A percentile compares a stretch with the other conserved stretches of the same genome.
These are phyloP conservation scores for Emydoidea blandingii DNA, from an alignment of 2,797 vertebrate genomes.

Conservation along the genomic window DNA sequence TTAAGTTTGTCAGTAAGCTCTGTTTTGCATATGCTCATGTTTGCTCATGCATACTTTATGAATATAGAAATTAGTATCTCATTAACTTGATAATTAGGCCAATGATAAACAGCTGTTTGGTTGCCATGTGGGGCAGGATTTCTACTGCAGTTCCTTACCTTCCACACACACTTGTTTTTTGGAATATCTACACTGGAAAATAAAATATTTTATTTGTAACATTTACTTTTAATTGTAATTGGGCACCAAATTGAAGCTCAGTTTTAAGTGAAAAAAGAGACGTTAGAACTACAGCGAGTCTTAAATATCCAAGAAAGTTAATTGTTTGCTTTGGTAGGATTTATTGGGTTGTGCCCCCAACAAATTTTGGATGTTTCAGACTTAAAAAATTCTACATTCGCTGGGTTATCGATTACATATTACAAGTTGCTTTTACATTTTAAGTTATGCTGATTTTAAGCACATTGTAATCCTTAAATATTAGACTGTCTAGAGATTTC, in stretches of 20 bases:
- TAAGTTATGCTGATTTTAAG: neutral
- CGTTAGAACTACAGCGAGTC: constrained; percentile 25
- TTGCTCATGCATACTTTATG: constrained; percentile 90
- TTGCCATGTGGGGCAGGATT: constrained; percentile 82
- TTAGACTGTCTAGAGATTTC: neutral
- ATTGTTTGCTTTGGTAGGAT: constrained; percentile 16
- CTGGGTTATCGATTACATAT: constrained; percentile 30
- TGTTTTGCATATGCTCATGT: constrained; percentile 85
- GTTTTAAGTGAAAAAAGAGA: constrained; percentile 46
- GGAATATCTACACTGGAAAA: constrained; percentile 38
- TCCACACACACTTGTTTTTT: constrained; percentile 77
- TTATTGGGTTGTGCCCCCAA: constrained; percentile 29
- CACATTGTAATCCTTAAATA: constrained; percentile 19
- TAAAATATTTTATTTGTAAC: constrained; percentile 30
- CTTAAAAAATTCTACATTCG: constrained; percentile 24
- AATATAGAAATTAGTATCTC: constrained; percentile 94
- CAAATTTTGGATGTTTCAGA: constrained; percentile 5
- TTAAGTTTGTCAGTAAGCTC: constrained; percentile 87
- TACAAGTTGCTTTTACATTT: constrained; percentile 20
- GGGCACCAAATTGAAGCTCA: constrained; percentile 49
- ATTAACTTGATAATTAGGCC: constrained; percentile 95
- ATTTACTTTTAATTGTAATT: constrained; percentile 68
- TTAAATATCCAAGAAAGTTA: constrained; percentile 58
- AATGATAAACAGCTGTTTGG: constrained; percentile 92
- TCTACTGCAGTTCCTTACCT: constrained; percentile 79